A percentile compares a stretch with the other conserved stretches of the same genome.
phyloP scores from a whole-genome alignment of 2,888 invertebrate genomes.

The Synergus gifuensis region DNA sequence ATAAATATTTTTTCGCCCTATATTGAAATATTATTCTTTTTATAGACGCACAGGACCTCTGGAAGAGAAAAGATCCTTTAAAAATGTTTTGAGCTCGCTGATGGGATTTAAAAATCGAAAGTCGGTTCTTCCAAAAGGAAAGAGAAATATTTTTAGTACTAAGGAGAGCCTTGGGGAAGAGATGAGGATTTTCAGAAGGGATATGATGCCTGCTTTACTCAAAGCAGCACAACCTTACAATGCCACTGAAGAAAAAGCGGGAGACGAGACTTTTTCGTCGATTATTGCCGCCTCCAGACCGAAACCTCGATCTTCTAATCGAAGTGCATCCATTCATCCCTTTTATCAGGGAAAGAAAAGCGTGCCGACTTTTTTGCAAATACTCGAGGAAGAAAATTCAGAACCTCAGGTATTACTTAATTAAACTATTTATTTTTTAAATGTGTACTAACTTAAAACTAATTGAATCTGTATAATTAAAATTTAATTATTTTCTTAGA shows the following conservation, averaged over 20 bases:
- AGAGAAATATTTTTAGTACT: constrained; percentile 1
- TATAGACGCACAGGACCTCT: not conserved
- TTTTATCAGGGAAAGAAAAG: constrained; percentile 47
- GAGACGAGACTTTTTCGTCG: constrained; percentile 8
- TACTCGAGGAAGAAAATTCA: constrained; percentile 15
- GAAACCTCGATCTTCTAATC: not conserved
- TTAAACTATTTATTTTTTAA: not conserved
- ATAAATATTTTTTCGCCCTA: too few species aligned
- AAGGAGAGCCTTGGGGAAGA: constrained; percentile 54
- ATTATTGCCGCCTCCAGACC: constrained; percentile 6
- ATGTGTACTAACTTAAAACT: too few species aligned
- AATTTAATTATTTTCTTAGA: constrained; percentile 3
- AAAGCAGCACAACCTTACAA: constrained; percentile 12
- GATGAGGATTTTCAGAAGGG: constrained; percentile 48
- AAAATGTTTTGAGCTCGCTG: constrained; percentile 51
- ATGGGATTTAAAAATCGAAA: constrained; percentile 50
- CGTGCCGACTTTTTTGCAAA: not conserved
- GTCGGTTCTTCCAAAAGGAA: constrained; percentile 6
- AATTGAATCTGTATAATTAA: not conserved
- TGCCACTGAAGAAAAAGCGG: not conserved
- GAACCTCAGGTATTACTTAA: not conserved
- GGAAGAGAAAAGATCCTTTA: constrained; percentile 50
- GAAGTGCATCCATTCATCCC: constrained; percentile 56
- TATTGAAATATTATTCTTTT: not conserved
- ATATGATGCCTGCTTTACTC: constrained; percentile 47